Percentiles rank a stretch among this genome's conserved stretches.
These are phyloP conservation scores for Oscheius sp. DNA, from an alignment of 2,888 invertebrate genomes.

Conservation along the genomic window DNA sequence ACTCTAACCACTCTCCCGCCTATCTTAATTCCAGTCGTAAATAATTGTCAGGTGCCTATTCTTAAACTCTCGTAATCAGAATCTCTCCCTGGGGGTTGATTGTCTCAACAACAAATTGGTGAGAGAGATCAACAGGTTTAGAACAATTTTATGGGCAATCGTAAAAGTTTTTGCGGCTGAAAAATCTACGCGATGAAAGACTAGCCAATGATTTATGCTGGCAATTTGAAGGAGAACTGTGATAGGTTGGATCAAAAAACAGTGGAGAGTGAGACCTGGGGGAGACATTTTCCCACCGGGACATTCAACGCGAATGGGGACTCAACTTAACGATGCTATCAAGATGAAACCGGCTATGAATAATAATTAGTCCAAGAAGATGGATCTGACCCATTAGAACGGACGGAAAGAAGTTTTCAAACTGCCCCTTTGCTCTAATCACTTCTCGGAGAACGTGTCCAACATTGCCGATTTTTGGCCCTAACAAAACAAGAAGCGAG, in stretches of 20 bases:
- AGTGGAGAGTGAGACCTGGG: no score
- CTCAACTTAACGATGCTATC: background rate
- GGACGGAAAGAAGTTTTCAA: background rate
- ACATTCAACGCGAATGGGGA: background rate
- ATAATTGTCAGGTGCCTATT: slow-evolving; percentile 19
- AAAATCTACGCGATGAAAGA: background rate
- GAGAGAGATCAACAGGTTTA: no score
- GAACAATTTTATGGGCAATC: no score
- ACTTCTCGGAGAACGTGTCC: background rate
- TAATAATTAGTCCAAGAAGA: background rate
- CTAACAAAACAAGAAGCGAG: background rate
- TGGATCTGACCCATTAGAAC: background rate
- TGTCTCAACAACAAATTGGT: no score
- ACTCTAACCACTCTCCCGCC: no score
- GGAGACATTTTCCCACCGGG: background rate
- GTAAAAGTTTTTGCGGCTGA: no score
- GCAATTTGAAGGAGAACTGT: background rate
- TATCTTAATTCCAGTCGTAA: slow-evolving; percentile 15
- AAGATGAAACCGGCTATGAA: background rate
- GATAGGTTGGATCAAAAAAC: background rate
- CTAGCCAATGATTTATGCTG: background rate
- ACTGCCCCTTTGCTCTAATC: no score
- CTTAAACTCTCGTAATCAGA: no score
- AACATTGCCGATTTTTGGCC: background rate
- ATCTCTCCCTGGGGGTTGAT: no score